phyloP scores from a whole-genome alignment of 2,888 invertebrate genomes.

The Meiosimyza decipiens region DNA sequence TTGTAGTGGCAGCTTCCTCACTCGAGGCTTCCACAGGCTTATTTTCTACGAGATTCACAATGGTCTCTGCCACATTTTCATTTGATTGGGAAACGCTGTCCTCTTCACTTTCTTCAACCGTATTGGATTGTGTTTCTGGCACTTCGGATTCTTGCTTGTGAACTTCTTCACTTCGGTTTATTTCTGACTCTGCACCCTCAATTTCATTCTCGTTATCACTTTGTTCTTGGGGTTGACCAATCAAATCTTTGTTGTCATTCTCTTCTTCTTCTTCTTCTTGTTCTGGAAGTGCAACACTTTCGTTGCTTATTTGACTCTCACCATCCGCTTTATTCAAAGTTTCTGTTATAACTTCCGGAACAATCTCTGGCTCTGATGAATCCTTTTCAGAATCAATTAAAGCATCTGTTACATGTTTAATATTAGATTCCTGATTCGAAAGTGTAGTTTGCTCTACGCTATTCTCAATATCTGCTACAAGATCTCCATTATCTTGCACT shows the following conservation, averaged over 20 bases:
- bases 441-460: slow-evolving; percentile 34
- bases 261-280: slow-evolving; percentile 25
- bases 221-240: not conserved
- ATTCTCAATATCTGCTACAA: not conserved
- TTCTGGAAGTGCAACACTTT: slow-evolving; percentile 12
- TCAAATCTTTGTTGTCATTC: not conserved
- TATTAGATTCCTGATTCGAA: slow-evolving; percentile 38
- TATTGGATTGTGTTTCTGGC: not conserved
- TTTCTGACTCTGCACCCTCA: slow-evolving; percentile 8
- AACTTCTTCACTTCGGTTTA: not conserved
- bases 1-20: slow-evolving; percentile 10
- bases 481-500: not conserved
- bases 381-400: slow-evolving; percentile 30
- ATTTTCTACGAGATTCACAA: not conserved
- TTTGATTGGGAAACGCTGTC: not conserved
- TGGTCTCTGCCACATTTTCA: slow-evolving; percentile 1
- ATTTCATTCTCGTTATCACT: not conserved
- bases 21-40: not conserved
- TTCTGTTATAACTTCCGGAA: slow-evolving; percentile 40
- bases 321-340: too few species aligned
- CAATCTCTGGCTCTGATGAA: slow-evolving; percentile 27
- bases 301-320: too few species aligned
- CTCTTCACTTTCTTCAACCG: slow-evolving; percentile 1
- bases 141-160: slow-evolving; percentile 3
- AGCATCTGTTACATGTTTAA: slow-evolving; percentile 40